Evolutionary conservation across 2,888 invertebrate genomes (phyloP).

Genomic region (Archips xylosteana): DNA sequence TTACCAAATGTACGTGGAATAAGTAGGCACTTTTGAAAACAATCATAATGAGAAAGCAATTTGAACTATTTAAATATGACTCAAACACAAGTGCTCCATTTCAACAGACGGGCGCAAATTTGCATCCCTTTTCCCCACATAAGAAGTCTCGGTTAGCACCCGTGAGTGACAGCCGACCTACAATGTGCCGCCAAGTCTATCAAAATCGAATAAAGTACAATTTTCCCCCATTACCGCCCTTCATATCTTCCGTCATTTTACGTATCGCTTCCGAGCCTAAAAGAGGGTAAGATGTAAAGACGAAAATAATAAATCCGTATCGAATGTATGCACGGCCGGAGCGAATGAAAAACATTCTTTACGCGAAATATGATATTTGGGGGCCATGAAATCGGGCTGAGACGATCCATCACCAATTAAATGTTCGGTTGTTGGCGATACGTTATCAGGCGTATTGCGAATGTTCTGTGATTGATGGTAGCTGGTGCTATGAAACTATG

Average conservation of each 20-base stretch:
- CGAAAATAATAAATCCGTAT: constrained; percentile 84
- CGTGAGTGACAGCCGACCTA: constrained; percentile 71
- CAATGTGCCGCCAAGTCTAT: constrained; percentile 82
- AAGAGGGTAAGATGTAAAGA: constrained; percentile 79
- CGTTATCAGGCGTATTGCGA: constrained; percentile 76
- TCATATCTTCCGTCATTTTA: constrained; percentile 83
- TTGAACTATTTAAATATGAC: constrained; percentile 23
- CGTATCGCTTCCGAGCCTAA: constrained; percentile 82
- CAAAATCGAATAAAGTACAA: constrained; percentile 85
- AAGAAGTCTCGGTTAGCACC: constrained; percentile 56
- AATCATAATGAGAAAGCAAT: neutral
- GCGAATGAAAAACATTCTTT: constrained; percentile 67
- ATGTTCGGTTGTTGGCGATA: constrained; percentile 77
- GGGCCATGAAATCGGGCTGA: constrained; percentile 66
- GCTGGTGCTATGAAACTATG: constrained; percentile 68
- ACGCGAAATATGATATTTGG: constrained; percentile 64
- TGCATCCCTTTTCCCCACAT: constrained; percentile 24
- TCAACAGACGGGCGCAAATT: constrained; percentile 27
- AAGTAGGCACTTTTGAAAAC: too few species aligned
- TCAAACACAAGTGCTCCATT: constrained; percentile 19
- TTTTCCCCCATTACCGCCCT: constrained; percentile 84
- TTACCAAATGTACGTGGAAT: too few species aligned
- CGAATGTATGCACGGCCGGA: constrained; percentile 76
- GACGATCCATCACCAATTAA: constrained; percentile 83
- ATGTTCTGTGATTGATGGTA: constrained; percentile 77